Percentiles rank a stretch among this genome's conserved stretches.
Evolutionary conservation across 2,888 invertebrate genomes (phyloP).

Genomic region (Phengaris alcon): DNA sequence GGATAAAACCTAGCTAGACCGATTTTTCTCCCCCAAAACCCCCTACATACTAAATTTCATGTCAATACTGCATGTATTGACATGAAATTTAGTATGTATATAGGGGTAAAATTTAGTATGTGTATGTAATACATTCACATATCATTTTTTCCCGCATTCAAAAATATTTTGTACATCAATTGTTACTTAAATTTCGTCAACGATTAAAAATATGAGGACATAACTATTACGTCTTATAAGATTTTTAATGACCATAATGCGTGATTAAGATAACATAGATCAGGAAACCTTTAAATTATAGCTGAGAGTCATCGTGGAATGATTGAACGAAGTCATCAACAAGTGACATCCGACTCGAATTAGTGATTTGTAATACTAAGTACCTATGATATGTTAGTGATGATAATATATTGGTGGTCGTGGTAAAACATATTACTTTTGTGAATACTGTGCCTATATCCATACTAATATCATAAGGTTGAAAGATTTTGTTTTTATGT

Average conservation of each 20-base stretch:
- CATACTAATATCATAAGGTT: too few relatives aligned
- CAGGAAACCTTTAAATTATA: background rate
- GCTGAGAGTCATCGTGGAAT: background rate
- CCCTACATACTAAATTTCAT: too few relatives aligned
- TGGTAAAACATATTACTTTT: too few relatives aligned
- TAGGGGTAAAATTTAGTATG: too few relatives aligned
- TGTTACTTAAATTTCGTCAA: background rate
- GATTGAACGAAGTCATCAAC: constrained; percentile 11
- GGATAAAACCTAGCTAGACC: too few relatives aligned
- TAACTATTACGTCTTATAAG: background rate
- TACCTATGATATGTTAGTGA: background rate
- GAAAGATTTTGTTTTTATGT: too few relatives aligned
- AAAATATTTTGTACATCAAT: background rate
- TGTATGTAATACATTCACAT: too few relatives aligned
- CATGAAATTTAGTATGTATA: too few relatives aligned
- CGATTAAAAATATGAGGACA: constrained; percentile 4
- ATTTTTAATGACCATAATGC: constrained; percentile 4
- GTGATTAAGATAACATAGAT: constrained; percentile 12
- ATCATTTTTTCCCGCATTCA: background rate
- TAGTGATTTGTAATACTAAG: background rate
- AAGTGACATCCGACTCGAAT: background rate
- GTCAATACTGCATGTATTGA: too few relatives aligned
- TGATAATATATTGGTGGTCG: background rate
- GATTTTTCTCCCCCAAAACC: too few relatives aligned
- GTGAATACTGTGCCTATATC: too few relatives aligned